phyloP scores from a whole-genome alignment of 2,888 invertebrate genomes.

The Limnephilus lunatus region DNA sequence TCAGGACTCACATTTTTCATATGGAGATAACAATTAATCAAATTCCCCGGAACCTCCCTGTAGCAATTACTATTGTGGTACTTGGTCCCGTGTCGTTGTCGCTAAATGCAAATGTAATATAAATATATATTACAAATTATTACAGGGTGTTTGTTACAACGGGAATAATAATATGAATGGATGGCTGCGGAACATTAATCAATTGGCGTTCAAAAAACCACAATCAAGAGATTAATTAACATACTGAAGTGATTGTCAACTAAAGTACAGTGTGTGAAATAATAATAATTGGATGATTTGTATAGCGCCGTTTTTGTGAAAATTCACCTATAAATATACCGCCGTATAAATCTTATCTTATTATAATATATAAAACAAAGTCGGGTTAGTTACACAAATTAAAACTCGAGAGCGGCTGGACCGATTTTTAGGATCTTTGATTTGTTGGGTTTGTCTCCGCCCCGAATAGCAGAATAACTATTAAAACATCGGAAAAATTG shows the following conservation, averaged over 20 bases:
- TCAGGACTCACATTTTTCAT: constrained; percentile 12
- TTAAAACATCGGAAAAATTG: no score
- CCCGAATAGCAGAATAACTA: no score
- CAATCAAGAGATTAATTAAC: constrained; percentile 61
- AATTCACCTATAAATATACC: no score
- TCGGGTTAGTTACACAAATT: no score
- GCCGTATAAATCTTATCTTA: no score
- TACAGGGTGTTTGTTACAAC: constrained; percentile 55
- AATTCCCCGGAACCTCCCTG: constrained; percentile 21
- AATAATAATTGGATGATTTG: no score
- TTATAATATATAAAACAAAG: no score
- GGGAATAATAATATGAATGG: constrained; percentile 57
- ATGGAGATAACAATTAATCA: constrained; percentile 40
- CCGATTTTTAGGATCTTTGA: no score
- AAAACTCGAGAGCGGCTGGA: no score
- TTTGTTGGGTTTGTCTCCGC: no score
- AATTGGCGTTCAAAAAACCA: constrained; percentile 61
- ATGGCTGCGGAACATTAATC: constrained; percentile 62
- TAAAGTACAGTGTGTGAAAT: not conserved
- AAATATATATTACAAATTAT: constrained; percentile 64
- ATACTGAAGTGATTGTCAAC: constrained; percentile 59
- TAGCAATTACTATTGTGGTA: constrained; percentile 37
- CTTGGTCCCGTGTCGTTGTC: constrained; percentile 17
- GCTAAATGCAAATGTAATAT: constrained; percentile 64
- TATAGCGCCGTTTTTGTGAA: no score